Base-by-base conservation (phyloP, 2,113 vertebrate species). In the Callopanchax toddi region DNA sequence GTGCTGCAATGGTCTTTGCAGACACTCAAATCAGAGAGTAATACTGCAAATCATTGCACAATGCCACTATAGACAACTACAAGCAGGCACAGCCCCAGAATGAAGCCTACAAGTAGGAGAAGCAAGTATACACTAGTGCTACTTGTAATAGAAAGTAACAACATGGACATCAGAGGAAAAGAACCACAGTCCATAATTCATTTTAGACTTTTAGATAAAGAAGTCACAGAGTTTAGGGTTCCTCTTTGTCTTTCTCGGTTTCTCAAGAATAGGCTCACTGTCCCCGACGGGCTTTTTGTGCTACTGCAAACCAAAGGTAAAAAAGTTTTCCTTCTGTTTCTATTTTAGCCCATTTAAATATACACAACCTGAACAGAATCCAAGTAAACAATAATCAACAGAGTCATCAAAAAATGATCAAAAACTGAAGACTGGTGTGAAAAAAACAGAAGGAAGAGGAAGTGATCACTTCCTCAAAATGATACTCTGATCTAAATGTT, bases 391-490 rank as follows among this genome's bases (percentile, higher is more conserved):
- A 90, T 80, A 67, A 67, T 51, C 8, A 63, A 60, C 6, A 71
- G n/a, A n/a, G n/a, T n/a, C 51, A 44, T 2, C 2, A 39, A 68
- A 59, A 60, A 29, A 55, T 15, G 4, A 58, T 53, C 45, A 67
- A 71, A 81, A 62, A 87, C 74, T 91, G 88, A 94, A 87, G 82
- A 87, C 90, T 79, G 89, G 87, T 91, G 91, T 92, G 91, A 94
- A 91, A 92, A 94, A 94, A n/a, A n/a, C n/a, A n/a, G n/a, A n/a
- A n/a, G 87, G 92, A 92, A 86, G 86, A 89, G 69, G 77, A 87
- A 83, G 59, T 59, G 87, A 86, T 82, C 78, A 91, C 67, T 93
- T 93, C 92, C 89, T 93, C 90, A 86, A 90, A 91, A 90, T 85
- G 83, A 89, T 91, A 42, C 67, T 58, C 59, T 15, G 36, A 67